Percentiles rank a stretch among this genome's conserved stretches.
phyloP scores from a whole-genome alignment of 92 coral and sea anemone genomes.

The Scolanthus callimorphus region DNA sequence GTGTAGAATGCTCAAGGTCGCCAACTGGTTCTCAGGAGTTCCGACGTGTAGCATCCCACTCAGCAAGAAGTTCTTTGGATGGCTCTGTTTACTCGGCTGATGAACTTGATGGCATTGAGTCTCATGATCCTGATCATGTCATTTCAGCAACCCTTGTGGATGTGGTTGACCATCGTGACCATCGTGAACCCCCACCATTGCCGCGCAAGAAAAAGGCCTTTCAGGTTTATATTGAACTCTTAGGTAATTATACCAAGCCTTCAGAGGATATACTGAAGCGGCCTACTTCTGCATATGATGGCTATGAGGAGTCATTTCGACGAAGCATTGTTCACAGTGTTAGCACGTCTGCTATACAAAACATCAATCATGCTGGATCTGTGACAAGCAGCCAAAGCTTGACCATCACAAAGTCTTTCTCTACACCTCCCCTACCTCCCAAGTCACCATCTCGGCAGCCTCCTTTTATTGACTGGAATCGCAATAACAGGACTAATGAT shows the following conservation, averaged over 20 bases:
- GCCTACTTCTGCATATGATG: conserved; percentile 87
- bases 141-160: conserved; percentile 73
- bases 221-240: conserved; percentile 92
- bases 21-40: conserved; percentile 64
- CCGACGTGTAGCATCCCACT: conserved; percentile 31
- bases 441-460: conserved; percentile 56
- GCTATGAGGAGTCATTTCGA: conserved; percentile 73
- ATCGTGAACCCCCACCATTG: conserved; percentile 38
- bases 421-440: conserved; percentile 29
- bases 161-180: conserved; percentile 54
- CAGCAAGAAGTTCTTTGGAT: conserved; percentile 66
- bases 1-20: conserved; percentile 36
- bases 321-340: conserved; percentile 45
- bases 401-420: conserved; percentile 6
- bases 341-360: conserved; percentile 17
- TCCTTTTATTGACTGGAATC: conserved; percentile 53
- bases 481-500: conserved; percentile 57
- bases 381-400: neutral
- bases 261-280: conserved; percentile 81
- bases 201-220: conserved; percentile 67
- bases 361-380: conserved; percentile 7
- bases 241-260: conserved; percentile 81
- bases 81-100: conserved; percentile 72
- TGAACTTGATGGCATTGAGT: conserved; percentile 56
- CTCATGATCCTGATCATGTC: conserved; percentile 46